These are phyloP conservation scores for Gadopsis marmoratus DNA, from an alignment of 2,797 vertebrate species.

Conservation along the genomic window DNA sequence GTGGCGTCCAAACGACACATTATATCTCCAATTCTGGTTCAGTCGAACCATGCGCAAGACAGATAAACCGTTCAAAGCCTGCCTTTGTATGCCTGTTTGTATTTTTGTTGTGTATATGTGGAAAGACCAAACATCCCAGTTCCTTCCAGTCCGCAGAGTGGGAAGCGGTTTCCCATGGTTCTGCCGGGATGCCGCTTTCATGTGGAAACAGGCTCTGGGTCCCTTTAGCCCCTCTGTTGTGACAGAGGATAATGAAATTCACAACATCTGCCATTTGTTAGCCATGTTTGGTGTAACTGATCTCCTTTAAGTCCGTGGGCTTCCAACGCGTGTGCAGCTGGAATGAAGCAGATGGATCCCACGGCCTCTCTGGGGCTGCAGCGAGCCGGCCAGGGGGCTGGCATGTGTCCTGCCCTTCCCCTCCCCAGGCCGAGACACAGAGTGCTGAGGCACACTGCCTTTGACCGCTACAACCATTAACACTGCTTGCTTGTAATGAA, in stretches of 20 bases:
- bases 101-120: conserved; percentile 70
- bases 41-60: conserved; percentile 65
- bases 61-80: conserved; percentile 71
- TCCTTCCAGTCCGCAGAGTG: conserved; percentile 63
- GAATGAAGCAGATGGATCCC: conserved; percentile 73
- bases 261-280: conserved; percentile 85
- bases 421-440: neutral
- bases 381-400: conserved; percentile 12
- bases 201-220: conserved; percentile 78
- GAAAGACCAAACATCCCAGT: conserved; percentile 67
- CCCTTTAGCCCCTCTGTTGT: conserved; percentile 76
- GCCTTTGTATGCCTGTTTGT: conserved; percentile 68
- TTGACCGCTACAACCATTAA: conserved; percentile 14
- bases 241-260: conserved; percentile 82
- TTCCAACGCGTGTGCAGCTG: conserved; percentile 73
- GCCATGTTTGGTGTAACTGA: conserved; percentile 78
- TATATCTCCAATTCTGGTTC: conserved; percentile 49
- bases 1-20: conserved; percentile 32
- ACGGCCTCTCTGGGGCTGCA: conserved; percentile 60
- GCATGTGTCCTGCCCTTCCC: conserved; percentile 16
- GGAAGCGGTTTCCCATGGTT: conserved; percentile 74
- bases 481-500: conserved; percentile 15
- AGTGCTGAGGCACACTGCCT: neutral
- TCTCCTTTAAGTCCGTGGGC: conserved; percentile 78
- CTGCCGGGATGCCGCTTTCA: conserved; percentile 74